Base-by-base conservation (phyloP, 2,888 invertebrate genomes). In the Agonopterix heracliana region DNA sequence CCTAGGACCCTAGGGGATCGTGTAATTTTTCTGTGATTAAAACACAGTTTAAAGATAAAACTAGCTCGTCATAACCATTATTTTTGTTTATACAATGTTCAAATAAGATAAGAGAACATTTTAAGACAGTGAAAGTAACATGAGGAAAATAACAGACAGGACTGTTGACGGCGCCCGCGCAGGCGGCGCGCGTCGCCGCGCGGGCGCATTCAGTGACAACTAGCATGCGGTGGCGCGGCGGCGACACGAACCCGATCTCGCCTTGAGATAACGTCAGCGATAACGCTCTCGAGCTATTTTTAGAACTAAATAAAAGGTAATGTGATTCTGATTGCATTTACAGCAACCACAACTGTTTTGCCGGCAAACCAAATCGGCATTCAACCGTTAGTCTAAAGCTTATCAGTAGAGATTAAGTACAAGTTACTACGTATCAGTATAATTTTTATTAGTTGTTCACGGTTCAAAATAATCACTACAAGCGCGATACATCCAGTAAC, bases 251-350 rank as follows among this genome's bases (percentile, higher is more conserved):
- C 66, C 61, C 64, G 75, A 80, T 81, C 77, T 84, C 75, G 80
- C 81, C 79, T 80, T 81, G 80, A 85, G 85, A 88, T 86, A 88
- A 82, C 81, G 78, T 71, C 69, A 65, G 71, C 71, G 87, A 86
- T 87, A 87, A 83, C 83, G 75, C 72, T 68, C 71, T 64, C 59
- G 53, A 57, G 64, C 66, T 87, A 87, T 82, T 81, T 83, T 80
- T 85, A 86, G 83, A 81, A 75, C 65, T 71, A 71, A 75, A 79
- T 80, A 83, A 85, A 84, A 83, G 75, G 79, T 82, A 40, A 76
- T 70, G 60, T 68, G 69, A 71, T 74, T 74, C 72, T 70, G 74
- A 76, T 79, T 72, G 66, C 58, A 68, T 70, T 70, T 66, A 60
- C 61, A 59, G 61, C 59, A 63, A 60, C 12, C 3, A 13, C 47